Conservation (phyloP, 2,888 invertebrate genomes). For the Idaea dimidiata region DNA sequence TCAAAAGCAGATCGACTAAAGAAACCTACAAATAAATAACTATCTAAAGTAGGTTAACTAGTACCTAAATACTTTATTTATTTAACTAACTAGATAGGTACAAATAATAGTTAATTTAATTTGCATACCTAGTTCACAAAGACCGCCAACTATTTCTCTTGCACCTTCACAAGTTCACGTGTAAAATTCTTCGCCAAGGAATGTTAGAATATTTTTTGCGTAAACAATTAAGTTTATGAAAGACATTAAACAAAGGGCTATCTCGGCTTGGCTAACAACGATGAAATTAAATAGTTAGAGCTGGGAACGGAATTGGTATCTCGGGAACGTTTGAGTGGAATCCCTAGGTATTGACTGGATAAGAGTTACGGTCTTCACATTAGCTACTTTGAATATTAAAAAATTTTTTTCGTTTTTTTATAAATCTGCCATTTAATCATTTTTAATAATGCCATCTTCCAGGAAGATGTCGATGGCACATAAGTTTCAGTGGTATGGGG, state of each 20-base stretch:
- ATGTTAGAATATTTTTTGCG: constrained; percentile 1
- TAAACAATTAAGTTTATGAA: constrained; percentile 57
- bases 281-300: constrained; percentile 70
- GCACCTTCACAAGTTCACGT: background rate
- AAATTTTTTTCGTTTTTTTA: too few relatives aligned
- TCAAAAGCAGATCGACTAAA: too few relatives aligned
- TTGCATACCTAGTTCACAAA: background rate
- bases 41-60: background rate
- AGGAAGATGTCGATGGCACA: too few relatives aligned
- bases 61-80: background rate
- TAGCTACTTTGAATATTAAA: background rate
- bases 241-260: constrained; percentile 57
- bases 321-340: constrained; percentile 40
- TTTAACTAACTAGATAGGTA: background rate
- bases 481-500: too few relatives aligned
- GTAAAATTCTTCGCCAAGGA: background rate
- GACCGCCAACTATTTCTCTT: background rate
- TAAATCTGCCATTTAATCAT: too few relatives aligned
- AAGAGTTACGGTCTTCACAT: background rate
- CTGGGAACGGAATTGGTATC: constrained; percentile 20
- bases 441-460: too few relatives aligned
- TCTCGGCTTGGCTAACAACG: constrained; percentile 33
- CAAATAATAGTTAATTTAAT: background rate
- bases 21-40: background rate
- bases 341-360: background rate